Evolutionary conservation across 2,888 invertebrate species (phyloP).

Genomic region (Penaeus monodon): DNA sequence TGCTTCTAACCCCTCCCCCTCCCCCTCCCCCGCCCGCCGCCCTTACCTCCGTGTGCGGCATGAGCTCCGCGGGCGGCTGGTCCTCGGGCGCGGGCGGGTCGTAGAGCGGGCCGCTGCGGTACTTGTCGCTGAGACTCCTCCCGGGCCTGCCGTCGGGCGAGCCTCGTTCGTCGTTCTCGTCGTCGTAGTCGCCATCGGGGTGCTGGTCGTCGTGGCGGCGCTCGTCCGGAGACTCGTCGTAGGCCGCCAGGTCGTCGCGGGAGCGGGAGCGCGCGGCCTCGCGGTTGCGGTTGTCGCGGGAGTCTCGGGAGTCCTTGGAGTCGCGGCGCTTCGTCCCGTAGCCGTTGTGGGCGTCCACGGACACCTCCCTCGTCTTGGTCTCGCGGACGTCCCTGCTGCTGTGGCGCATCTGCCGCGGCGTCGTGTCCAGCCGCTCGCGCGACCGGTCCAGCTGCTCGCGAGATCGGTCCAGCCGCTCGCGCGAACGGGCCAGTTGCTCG

Average conservation of each 20-base stretch:
- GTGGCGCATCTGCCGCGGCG: neutral
- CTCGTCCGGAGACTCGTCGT: slow-evolving; percentile 24
- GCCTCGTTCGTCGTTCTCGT: slow-evolving; percentile 18
- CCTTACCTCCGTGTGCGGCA: neutral
- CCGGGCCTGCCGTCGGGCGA: slow-evolving; percentile 16
- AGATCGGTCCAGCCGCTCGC: neutral
- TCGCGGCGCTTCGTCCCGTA: slow-evolving; percentile 25
- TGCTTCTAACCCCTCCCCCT: no score
- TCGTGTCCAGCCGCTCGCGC: slow-evolving; percentile 27
- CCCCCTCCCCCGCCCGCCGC: no score
- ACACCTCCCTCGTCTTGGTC: neutral
- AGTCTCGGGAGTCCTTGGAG: slow-evolving; percentile 32
- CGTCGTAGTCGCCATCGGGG: neutral
- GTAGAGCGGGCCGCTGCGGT: slow-evolving; percentile 18
- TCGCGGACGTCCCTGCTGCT: neutral
- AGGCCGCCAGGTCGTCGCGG: slow-evolving; percentile 18
- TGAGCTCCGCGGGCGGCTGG: neutral
- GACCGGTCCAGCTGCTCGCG: neutral
- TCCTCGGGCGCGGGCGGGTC: slow-evolving; percentile 24
- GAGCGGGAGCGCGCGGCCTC: slow-evolving; percentile 10
- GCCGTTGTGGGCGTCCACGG: neutral
- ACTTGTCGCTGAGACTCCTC: slow-evolving; percentile 43
- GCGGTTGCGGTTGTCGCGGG: slow-evolving; percentile 11
- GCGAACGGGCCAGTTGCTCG: neutral
- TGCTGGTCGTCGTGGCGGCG: slow-evolving; percentile 11